phyloP scores from a whole-genome alignment of 2,797 vertebrate genomes.

The Hippocampus kuda region DNA sequence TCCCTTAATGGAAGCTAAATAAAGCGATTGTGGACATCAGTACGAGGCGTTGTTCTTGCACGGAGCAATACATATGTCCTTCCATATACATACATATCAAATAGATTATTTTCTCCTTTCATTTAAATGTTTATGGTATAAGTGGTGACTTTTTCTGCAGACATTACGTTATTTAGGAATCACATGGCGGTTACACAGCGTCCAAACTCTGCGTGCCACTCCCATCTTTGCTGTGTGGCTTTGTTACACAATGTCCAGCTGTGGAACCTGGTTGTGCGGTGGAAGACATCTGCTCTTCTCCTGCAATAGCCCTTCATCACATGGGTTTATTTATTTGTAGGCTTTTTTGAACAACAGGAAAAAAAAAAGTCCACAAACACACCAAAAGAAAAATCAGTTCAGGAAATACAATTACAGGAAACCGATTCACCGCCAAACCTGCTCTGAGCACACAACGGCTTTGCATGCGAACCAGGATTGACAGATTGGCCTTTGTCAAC shows the following conservation, averaged over 20 bases:
- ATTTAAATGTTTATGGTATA: background rate
- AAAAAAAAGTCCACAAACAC: conserved; percentile 36
- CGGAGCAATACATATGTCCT: no score
- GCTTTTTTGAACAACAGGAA: conserved; percentile 43
- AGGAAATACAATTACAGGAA: conserved; percentile 70
- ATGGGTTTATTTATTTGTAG: conserved; percentile 69
- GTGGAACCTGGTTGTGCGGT: conserved; percentile 40
- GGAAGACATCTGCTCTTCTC: conserved; percentile 60
- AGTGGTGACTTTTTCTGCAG: conserved; percentile 3
- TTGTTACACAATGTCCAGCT: conserved; percentile 62
- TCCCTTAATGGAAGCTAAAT: no score
- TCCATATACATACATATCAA: background rate
- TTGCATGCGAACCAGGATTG: conserved; percentile 45
- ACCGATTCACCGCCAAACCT: conserved; percentile 52
- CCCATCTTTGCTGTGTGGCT: conserved; percentile 28
- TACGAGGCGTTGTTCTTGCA: no score
- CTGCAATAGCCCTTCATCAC: conserved; percentile 63
- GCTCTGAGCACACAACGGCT: conserved; percentile 45
- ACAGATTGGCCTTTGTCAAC: conserved; percentile 27
- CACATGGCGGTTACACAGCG: conserved; percentile 41
- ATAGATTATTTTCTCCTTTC: background rate
- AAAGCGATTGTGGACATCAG: no score
- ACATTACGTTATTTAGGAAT: conserved; percentile 6
- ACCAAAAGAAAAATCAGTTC: conserved; percentile 51
- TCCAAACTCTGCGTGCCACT: conserved; percentile 33